Evolutionary conservation across 1,140 invertebrate species (phyloP).

Genomic region (Muscidifurax raptorellus): DNA sequence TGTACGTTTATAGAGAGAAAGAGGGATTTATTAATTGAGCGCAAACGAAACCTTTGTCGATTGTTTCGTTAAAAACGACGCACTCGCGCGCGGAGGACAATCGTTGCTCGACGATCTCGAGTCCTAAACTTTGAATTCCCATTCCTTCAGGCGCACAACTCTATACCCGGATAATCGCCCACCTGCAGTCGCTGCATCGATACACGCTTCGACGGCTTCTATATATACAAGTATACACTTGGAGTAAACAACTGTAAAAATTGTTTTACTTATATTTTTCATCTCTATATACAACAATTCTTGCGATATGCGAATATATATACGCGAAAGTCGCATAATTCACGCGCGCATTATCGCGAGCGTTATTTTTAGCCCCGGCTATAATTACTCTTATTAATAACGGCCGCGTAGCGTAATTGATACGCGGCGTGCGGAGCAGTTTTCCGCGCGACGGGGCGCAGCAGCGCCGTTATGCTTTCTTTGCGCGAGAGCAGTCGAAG

Average conservation of each 20-base stretch:
- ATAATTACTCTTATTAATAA: constrained; percentile 44
- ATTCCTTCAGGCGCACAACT: background rate
- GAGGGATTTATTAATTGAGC: background rate
- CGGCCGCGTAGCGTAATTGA: constrained; percentile 27
- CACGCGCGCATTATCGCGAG: background rate
- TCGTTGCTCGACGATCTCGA: background rate
- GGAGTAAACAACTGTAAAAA: too few relatives aligned
- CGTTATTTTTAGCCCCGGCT: background rate
- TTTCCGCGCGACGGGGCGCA: constrained; percentile 33
- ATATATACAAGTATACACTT: too few relatives aligned
- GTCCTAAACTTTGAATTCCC: background rate
- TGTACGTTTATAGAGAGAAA: constrained; percentile 56
- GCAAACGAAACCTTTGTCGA: background rate
- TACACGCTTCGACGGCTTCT: too few relatives aligned
- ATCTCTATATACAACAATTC: too few relatives aligned
- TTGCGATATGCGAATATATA: too few relatives aligned
- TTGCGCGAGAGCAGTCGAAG: background rate
- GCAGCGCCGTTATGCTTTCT: constrained; percentile 31
- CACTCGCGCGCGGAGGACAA: background rate
- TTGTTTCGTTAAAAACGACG: background rate
- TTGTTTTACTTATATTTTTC: too few relatives aligned
- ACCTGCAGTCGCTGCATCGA: too few relatives aligned
- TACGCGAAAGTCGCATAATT: background rate
- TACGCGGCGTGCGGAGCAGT: constrained; percentile 29
- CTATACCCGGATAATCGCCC: background rate